Evolutionary conservation across 2,797 vertebrate genomes (phyloP).

Genomic region (Rhinichthys osculus): DNA sequence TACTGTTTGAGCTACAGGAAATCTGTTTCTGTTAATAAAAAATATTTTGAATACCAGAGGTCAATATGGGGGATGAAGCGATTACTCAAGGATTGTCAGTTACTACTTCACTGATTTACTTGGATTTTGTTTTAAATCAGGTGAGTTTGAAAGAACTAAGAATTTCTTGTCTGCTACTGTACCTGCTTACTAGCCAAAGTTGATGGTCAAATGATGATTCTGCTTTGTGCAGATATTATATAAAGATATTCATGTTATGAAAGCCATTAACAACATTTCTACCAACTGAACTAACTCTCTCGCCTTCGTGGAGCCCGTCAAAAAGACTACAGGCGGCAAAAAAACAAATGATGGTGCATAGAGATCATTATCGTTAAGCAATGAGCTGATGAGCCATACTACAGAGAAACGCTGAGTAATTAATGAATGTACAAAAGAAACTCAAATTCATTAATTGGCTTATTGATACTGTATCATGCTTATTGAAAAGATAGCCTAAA

Average conservation of each 20-base stretch:
- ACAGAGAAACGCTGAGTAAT: slow-evolving; percentile 46
- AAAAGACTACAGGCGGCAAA: slow-evolving; percentile 24
- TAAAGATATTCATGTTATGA: slow-evolving; percentile 17
- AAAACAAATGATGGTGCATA: slow-evolving; percentile 39
- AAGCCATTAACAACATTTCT: slow-evolving; percentile 23
- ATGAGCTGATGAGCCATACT: slow-evolving; percentile 47
- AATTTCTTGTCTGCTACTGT: neutral
- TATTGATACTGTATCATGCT: slow-evolving; percentile 7
- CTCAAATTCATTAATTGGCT: slow-evolving; percentile 15
- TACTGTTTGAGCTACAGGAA: too few species aligned
- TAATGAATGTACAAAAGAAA: slow-evolving; percentile 32
- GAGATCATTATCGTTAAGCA: slow-evolving; percentile 47
- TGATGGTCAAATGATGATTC: neutral
- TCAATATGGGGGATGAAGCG: neutral
- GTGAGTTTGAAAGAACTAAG: neutral
- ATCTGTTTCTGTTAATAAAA: neutral
- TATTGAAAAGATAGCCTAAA: slow-evolving; percentile 3
- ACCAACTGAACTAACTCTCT: slow-evolving; percentile 20
- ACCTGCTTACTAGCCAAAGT: slow-evolving; percentile 3
- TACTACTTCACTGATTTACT: neutral
- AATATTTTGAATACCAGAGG: neutral
- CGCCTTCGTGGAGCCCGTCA: neutral
- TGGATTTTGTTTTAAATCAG: neutral
- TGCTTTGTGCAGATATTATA: neutral
- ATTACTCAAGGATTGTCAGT: neutral